phyloP scores from a whole-genome alignment of 2,888 invertebrate genomes.

The Megastigmus dorsalis region DNA sequence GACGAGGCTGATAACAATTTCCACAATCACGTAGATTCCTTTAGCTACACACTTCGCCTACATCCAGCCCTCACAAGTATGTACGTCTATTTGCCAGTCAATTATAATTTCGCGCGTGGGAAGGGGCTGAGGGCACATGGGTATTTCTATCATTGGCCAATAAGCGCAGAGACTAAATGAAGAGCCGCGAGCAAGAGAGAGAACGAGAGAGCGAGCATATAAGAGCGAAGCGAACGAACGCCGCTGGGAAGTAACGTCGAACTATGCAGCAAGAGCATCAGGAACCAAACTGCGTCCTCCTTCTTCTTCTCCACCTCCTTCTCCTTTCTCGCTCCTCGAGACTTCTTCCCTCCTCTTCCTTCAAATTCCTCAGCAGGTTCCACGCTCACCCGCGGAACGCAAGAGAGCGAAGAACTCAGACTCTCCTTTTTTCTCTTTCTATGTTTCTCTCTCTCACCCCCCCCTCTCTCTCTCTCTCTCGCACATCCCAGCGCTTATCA shows the following conservation, averaged over 20 bases:
- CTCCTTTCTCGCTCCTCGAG: constrained; percentile 37
- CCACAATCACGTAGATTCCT: too few species aligned
- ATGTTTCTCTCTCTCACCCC: constrained; percentile 4
- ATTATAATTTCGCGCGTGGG: constrained; percentile 28
- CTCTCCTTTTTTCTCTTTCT: constrained; percentile 17
- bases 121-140: not conserved
- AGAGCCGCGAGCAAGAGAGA: not conserved
- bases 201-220: not conserved
- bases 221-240: not conserved
- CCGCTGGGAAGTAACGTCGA: constrained; percentile 55
- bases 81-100: not conserved
- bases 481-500: constrained; percentile 2
- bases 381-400: constrained; percentile 50
- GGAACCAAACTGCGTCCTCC: constrained; percentile 66
- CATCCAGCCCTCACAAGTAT: not conserved
- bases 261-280: constrained; percentile 67
- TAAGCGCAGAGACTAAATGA: not conserved
- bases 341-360: constrained; percentile 55
- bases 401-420: constrained; percentile 38
- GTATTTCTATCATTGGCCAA: constrained; percentile 33
- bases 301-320: constrained; percentile 54
- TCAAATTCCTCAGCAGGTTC: constrained; percentile 55
- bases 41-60: not conserved
- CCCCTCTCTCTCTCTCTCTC: constrained; percentile 5
- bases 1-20: too few species aligned